Conservation (phyloP, 2,797 vertebrate genomes). For the Borostomias antarcticus region DNA sequence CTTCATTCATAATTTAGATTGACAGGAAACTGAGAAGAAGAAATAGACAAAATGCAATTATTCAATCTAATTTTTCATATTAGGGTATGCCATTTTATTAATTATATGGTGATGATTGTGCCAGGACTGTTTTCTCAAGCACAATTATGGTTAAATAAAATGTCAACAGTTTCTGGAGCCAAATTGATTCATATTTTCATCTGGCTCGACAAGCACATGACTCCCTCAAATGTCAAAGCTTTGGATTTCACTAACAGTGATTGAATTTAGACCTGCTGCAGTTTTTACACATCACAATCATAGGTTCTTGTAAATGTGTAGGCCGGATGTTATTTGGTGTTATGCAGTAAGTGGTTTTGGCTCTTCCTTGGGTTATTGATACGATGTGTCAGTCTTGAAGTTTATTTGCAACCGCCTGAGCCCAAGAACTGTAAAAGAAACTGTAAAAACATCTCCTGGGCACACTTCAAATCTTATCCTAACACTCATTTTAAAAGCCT, state of each 20-base stretch:
- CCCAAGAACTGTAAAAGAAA: background rate
- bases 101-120: no score
- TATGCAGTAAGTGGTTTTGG: slow-evolving; percentile 20
- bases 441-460: slow-evolving; percentile 7
- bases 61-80: no score
- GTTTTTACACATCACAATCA: slow-evolving; percentile 51
- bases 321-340: slow-evolving; percentile 31
- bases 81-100: no score
- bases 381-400: slow-evolving; percentile 31
- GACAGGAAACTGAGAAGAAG: no score
- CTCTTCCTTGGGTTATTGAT: slow-evolving; percentile 30
- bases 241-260: slow-evolving; percentile 31
- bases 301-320: slow-evolving; percentile 35
- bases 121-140: no score
- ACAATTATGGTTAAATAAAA: no score
- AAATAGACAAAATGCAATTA: no score
- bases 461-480: slow-evolving; percentile 25
- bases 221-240: slow-evolving; percentile 44
- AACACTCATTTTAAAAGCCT: slow-evolving; percentile 5
- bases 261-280: slow-evolving; percentile 41
- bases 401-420: slow-evolving; percentile 27
- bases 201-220: slow-evolving; percentile 33
- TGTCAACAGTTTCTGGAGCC: background rate
- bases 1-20: no score
- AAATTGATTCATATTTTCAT: slow-evolving; percentile 45